These are phyloP conservation scores for Geococcyx californianus DNA, from an alignment of 2,113 vertebrate genomes.

Conservation along the genomic window DNA sequence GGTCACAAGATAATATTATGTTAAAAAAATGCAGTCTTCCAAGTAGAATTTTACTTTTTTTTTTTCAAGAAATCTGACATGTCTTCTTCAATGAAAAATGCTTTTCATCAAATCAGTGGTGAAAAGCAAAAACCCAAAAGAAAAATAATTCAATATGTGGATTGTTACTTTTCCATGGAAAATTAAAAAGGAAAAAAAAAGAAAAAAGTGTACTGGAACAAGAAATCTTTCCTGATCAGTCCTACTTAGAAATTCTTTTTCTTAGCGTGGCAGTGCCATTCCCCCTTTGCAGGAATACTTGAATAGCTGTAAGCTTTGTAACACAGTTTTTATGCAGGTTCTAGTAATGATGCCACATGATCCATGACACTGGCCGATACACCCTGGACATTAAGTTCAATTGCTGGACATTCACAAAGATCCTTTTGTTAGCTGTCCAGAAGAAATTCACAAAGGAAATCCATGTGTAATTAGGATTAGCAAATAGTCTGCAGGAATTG, in stretches of 20 bases:
- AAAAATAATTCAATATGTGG: conserved; percentile 37
- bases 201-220: not conserved
- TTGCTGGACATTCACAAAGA: not conserved
- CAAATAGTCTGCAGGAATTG: not conserved
- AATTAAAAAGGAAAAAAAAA: not conserved
- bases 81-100: conserved; percentile 44
- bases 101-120: conserved; percentile 42
- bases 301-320: not conserved
- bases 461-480: not conserved
- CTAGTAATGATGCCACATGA: not conserved
- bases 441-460: not conserved
- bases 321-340: not conserved
- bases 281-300: not conserved
- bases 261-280: not conserved
- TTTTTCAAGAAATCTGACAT: not conserved
- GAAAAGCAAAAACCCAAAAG: not conserved
- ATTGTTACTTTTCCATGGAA: conserved; percentile 9
- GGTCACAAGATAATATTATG: not conserved
- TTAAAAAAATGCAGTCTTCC: not conserved
- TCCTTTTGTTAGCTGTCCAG: not conserved
- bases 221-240: not conserved
- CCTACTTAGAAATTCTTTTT: not conserved
- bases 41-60: not conserved
- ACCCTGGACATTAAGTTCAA: not conserved
- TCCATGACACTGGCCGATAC: not conserved